Evolutionary conservation across 2,888 invertebrate species (phyloP).

Genomic region (Meteorus colon): DNA sequence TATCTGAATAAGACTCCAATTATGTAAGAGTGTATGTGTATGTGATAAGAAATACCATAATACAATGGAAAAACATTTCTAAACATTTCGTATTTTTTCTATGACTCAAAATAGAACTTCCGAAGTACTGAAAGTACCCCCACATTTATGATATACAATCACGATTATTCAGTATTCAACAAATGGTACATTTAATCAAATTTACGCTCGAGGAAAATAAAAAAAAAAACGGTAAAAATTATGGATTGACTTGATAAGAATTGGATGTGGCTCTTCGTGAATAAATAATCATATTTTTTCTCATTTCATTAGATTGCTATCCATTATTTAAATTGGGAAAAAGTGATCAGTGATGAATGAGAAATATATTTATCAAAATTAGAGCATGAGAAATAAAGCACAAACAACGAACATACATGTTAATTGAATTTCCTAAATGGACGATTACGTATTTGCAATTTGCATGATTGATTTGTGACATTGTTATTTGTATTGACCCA

Average conservation of each 20-base stretch:
- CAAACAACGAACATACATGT: neutral
- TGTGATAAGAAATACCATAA: slow-evolving; percentile 40
- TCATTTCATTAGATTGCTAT: neutral
- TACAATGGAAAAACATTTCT: slow-evolving; percentile 34
- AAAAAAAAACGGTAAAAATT: neutral
- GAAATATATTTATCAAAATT: neutral
- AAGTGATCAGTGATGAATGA: neutral
- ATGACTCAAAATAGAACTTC: slow-evolving; percentile 42
- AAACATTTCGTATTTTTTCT: slow-evolving; percentile 26
- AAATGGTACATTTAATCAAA: neutral
- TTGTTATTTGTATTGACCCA: neutral
- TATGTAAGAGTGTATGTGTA: slow-evolving; percentile 5
- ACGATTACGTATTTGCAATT: neutral
- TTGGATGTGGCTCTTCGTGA: neutral
- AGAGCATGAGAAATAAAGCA: neutral
- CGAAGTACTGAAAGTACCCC: slow-evolving; percentile 45
- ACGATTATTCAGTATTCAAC: neutral
- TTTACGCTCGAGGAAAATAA: neutral
- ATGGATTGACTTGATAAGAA: neutral
- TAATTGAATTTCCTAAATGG: neutral
- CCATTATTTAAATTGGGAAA: neutral
- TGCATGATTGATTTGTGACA: neutral
- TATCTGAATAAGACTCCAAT: neutral
- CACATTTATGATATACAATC: slow-evolving; percentile 42
- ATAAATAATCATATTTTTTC: neutral